Evolutionary conservation across 1,140 invertebrate genomes (phyloP), one percentile per base, ranked within the genome.

Genomic region (Tenebrio molitor): DNA sequence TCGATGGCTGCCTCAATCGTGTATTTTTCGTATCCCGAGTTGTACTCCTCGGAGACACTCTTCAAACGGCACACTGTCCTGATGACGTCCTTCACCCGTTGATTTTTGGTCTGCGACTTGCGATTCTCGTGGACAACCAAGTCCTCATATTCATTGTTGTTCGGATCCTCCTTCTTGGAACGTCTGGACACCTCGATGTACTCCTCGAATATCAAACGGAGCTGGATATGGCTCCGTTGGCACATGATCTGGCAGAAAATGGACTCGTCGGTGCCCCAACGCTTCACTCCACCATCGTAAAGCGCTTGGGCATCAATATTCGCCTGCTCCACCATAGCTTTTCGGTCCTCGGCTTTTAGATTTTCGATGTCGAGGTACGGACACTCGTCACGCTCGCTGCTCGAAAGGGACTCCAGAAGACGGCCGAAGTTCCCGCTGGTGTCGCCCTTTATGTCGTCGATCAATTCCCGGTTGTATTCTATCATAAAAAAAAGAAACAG

Each of bases 371-470:
- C n/a, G n/a, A n/a, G n/a, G n/a, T n/a, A n/a, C n/a, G n/a, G n/a
- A n/a, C n/a, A n/a, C n/a, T 95, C 93, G 81, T 91, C 87, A 79
- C 91, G 85, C 77, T 89, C 88, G 53, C 85, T 88, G 83, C 88
- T 86, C 73, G 88, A 90, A 7, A 92, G 81, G 10, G 91, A 91
- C 12, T 95, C 88, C 75, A 97, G 86, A 7, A 97, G 83, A 14
- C 94, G 88, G 79, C 92, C 89, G 80, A 96, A 96, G 75, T 89
- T 88, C 44, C 95, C 95, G 46, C 92, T 93, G 12, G 95, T 96
- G 78, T 97, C 95, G 23, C 88, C 88, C 62, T 84, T 85, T 10
- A 97, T 83, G 80, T 95, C 94, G 39, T 89, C 85, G 80, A 97
- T 95, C 74, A 97, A 83, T 17, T 89, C 86, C 74, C 84, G 89